A percentile compares a stretch with the other conserved stretches of the same genome.
Evolutionary conservation across 1,140 invertebrate genomes (phyloP).

Genomic region (Aethina tumida): DNA sequence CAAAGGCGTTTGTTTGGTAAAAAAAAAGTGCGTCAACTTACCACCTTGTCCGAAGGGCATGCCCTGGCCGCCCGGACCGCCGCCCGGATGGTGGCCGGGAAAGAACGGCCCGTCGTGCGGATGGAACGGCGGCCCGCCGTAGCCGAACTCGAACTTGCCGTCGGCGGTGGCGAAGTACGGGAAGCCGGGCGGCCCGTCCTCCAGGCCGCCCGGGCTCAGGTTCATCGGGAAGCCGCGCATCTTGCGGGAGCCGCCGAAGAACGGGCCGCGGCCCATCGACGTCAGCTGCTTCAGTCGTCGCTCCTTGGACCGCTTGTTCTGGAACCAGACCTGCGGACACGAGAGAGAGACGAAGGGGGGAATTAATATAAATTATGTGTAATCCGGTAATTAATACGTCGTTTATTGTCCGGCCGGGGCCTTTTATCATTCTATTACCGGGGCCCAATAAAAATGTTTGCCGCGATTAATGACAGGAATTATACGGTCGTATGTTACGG

Average conservation of each 20-base stretch:
- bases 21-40: slow-evolving; percentile 32
- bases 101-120: slow-evolving; percentile 80
- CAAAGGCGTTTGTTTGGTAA: no score
- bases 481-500: slow-evolving; percentile 1
- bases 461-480: slow-evolving; percentile 1
- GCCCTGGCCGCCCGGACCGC: slow-evolving; percentile 58
- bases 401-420: no score
- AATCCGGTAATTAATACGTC: no score
- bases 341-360: slow-evolving; percentile 3
- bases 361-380: no score
- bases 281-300: slow-evolving; percentile 84
- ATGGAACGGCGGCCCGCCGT: slow-evolving; percentile 75
- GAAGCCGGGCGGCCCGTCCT: slow-evolving; percentile 70
- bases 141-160: slow-evolving; percentile 82
- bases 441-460: no score
- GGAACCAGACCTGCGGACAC: slow-evolving; percentile 90
- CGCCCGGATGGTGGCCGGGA: slow-evolving; percentile 63
- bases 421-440: no score
- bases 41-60: slow-evolving; percentile 66
- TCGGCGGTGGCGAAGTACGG: slow-evolving; percentile 78
- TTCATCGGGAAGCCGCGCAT: slow-evolving; percentile 86
- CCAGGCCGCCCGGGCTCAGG: slow-evolving; percentile 72
- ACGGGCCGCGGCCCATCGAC: slow-evolving; percentile 82
- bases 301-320: slow-evolving; percentile 98
- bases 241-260: slow-evolving; percentile 81